Evolutionary conservation across 1,140 invertebrate species (phyloP), one percentile per base, ranked within the genome.

Genomic region (Solenopsis invicta): DNA sequence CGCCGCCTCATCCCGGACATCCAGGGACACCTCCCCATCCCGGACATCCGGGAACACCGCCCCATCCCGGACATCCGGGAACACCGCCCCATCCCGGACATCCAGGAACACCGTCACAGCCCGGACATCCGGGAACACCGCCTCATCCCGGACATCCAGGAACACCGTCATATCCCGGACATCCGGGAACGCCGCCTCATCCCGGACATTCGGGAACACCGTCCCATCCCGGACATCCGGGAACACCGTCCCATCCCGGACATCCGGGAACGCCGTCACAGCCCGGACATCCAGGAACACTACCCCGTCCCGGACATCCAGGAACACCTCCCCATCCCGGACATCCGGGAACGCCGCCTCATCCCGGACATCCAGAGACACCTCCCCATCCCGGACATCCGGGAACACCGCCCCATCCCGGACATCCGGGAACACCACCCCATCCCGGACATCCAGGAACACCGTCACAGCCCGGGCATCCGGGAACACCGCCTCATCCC

Each of bases 51-150:
- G 18, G 18, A n/a, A 41, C 8, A 0, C 64, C 18, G n/a, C n/a
- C n/a, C n/a, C n/a, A n/a, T n/a, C 37, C 37, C 2, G 96, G 96
- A 85, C 95, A 93, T 94, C 62, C 96, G 95, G 87, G 91, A 93
- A 2, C 16, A 12, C 45, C 72, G 5, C 5, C 37, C 2, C 5
- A 41, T 41, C 37, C 37, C 37, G 37, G 37, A 3, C 37, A 41
- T 41, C 37, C 37, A 41, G 37, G 37, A 41, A 41, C 37, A 3
- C 37, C 37, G 37, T 2, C 5, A 41, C 37, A 41, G n/a, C n/a
- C 37, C 37, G 5, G 5, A 5, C 5, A 41, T 41, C 37, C 37
- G 2, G 37, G 37, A 41, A 41, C 94, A 93, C 54, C 54, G 1
- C 10, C n/a, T 10, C 21, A 59, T 59, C 56, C 56, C 9, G n/a